Base-by-base conservation (phyloP, 35 echinoderm and acorn worm species). In the Diadema setosum region DNA sequence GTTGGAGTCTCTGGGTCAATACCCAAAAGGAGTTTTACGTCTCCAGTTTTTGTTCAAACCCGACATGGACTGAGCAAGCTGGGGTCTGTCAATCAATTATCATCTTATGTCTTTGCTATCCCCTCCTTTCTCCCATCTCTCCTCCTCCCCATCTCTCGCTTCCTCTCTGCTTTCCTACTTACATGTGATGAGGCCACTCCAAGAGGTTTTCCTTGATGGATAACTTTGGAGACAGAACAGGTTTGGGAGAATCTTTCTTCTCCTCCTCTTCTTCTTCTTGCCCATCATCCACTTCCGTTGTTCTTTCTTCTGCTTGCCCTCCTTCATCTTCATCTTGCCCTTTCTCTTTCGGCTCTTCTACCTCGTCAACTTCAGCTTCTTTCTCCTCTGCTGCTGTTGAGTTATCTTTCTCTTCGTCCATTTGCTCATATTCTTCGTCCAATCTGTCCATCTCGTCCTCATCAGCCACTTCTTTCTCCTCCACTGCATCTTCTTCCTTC, bases 151-250 rank as follows among this genome's bases (percentile, higher is more conserved):
- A n/a, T n/a, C n/a, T n/a, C n/a, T n/a, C n/a, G n/a, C n/a, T n/a
- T n/a, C n/a, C n/a, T n/a, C n/a, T n/a, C n/a, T n/a, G n/a, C n/a
- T n/a, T n/a, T n/a, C n/a, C 8, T 78, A 89, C 86, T 90, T 55
- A 94, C 93, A 78, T 37, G 34, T 85, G 84, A 46, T 94, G 80
- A 1, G 93, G 93, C 93, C 93, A 94, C 30, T 94, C 93, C 59
- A 94, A 35, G 25, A 84, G 82, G 39, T 87, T 94, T 41, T 94
- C 87, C 37, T 85, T 94, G 25, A 33, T 46, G 23, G 76, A 80
- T 18, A 70, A 42, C 35, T 29, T 17, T 26, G 86, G 87, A 25
- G 81, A 80, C 5, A 65, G 25, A 12, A 75, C 43, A 0, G 39
- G 82, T 73, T 84, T 84, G 20, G 75, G 70, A 65, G 16, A 56